Evolutionary conservation across 2,113 vertebrate species (phyloP), one percentile per base, ranked within the genome.

Genomic region (Pseudopipra pipra): DNA sequence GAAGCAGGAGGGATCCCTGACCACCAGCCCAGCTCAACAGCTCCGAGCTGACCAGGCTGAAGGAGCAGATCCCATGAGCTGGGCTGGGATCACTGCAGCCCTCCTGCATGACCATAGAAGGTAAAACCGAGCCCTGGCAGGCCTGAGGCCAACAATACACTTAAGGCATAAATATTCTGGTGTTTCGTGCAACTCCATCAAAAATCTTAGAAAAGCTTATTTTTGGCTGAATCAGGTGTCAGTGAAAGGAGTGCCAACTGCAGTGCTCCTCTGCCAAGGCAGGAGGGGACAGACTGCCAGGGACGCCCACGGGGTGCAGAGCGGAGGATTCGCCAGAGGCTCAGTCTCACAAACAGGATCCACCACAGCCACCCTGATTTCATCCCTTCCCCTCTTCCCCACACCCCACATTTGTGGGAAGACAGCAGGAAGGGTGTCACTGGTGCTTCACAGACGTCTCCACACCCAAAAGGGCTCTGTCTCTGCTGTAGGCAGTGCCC

Each of bases 181-280:
- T 70, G 63, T 77, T 81, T 43, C 46, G 31, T 33, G 28, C 16
- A 47, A 54, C 63, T 72, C 68, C 33, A 89, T 51, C 68, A 80
- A 73, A 91, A 89, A 56, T 20, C 59, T 65, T 65, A 41, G 54
- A 85, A 21, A 81, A 90, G 43, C 8, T 70, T 87, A 17, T 61
- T 92, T 87, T 49, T 86, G 52, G 43, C 66, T 67, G 81, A 89
- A 85, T 55, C 43, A 75, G 43, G 39, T 43, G 51, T 65, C 85
- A 70, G 25, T 88, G 89, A 59, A 62, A 70, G 77, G 71, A 24
- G 6, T 44, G 46, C 14, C 55, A 84, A 16, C 1, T 2, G 8
- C 76, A 76, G 46, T 3, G 46, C 14, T 80, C 63, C 46, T 61
- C 68, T 89, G 81, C 61, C 63, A 54, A 49, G 49, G 25, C 43